Conservation (phyloP, 1,140 invertebrate genomes). For the Drosophila mayri region DNA sequence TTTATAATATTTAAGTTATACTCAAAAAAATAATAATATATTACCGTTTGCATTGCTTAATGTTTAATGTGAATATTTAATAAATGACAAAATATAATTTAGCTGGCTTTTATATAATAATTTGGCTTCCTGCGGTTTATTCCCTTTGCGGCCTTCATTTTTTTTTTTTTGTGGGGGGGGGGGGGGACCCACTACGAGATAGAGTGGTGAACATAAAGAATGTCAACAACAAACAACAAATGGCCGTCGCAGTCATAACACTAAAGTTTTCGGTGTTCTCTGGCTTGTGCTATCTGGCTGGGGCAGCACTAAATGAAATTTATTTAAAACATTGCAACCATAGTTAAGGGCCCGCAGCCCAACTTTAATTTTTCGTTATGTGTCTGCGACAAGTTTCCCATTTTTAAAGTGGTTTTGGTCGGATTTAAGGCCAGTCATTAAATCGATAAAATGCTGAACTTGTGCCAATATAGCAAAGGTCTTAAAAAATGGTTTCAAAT, state of each 20-base stretch:
- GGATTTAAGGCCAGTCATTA: conserved; percentile 10
- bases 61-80: conserved; percentile 3
- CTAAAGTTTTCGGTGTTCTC: conserved; percentile 29
- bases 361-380: conserved; percentile 12
- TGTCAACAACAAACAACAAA: conserved; percentile 33
- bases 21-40: not conserved
- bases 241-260: conserved; percentile 34
- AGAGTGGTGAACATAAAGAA: conserved; percentile 23
- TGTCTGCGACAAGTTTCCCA: not conserved
- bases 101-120: not conserved
- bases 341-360: not conserved
- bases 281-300: conserved; percentile 12
- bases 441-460: conserved; percentile 14
- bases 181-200: not conserved
- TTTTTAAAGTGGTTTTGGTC: not conserved
- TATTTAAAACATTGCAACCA: conserved; percentile 34
- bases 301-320: conserved; percentile 33
- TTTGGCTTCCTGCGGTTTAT: conserved; percentile 10
- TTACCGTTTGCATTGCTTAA: not conserved
- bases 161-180: too few species aligned
- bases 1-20: not conserved
- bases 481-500: conserved; percentile 2
- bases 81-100: not conserved
- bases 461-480: conserved; percentile 18
- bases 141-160: too few species aligned